Evolutionary conservation across 2,888 invertebrate genomes (phyloP).

Genomic region (Nomada flava): DNA sequence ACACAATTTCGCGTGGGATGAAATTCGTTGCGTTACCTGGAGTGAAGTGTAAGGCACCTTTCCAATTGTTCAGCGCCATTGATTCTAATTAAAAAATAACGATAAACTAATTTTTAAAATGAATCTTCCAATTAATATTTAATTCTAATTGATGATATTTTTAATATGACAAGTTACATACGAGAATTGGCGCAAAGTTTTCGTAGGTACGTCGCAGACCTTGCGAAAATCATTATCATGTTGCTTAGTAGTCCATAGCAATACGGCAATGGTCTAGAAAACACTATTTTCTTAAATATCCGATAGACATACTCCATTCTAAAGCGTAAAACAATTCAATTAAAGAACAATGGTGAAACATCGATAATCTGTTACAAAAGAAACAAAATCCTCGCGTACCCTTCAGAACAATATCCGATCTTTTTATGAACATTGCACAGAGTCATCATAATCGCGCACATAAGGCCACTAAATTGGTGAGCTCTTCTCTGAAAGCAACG

Average conservation of each 20-base stretch:
- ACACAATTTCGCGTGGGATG: background rate
- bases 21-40: slow-evolving; percentile 64
- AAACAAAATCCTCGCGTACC: slow-evolving; percentile 63
- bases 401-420: slow-evolving; percentile 74
- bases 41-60: slow-evolving; percentile 75
- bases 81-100: slow-evolving; percentile 59
- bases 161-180: slow-evolving; percentile 58
- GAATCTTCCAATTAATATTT: background rate
- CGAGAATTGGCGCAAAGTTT: slow-evolving; percentile 75
- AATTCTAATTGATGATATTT: background rate
- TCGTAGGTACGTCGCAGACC: slow-evolving; percentile 64
- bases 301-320: slow-evolving; percentile 75
- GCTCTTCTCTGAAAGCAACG: slow-evolving; percentile 78
- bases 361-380: background rate
- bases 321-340: slow-evolving; percentile 28
- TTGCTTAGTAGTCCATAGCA: slow-evolving; percentile 75
- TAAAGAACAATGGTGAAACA: background rate
- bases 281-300: slow-evolving; percentile 80
- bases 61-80: slow-evolving; percentile 71
- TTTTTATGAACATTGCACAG: slow-evolving; percentile 76
- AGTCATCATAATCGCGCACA: slow-evolving; percentile 76
- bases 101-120: background rate
- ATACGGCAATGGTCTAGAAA: slow-evolving; percentile 78
- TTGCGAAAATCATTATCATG: slow-evolving; percentile 75
- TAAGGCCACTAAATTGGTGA: slow-evolving; percentile 81